These are phyloP conservation scores for Ornithorhynchus anatinus DNA, from an alignment of 2,113 vertebrate genomes.

Conservation along the genomic window DNA sequence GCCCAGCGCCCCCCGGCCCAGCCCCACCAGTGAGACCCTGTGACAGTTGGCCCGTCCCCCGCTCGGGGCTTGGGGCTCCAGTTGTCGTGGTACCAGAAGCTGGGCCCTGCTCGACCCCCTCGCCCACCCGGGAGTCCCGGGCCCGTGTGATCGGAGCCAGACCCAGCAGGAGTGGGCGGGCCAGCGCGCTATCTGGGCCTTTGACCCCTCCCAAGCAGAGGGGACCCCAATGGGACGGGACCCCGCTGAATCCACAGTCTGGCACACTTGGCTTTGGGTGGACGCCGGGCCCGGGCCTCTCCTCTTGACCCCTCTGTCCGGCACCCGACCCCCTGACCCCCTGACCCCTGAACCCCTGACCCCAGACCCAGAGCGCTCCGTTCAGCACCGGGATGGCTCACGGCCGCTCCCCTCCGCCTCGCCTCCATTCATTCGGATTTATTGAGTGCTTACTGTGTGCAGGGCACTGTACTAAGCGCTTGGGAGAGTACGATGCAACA, in stretches of 20 bases:
- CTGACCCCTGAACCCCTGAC: neutral
- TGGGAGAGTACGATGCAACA: too few relatives aligned
- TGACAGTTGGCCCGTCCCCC: neutral
- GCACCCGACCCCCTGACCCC: neutral
- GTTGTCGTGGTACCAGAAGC: rapidly evolving
- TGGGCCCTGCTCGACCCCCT: rapidly evolving
- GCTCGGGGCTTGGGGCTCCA: neutral
- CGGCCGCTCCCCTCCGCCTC: too few relatives aligned
- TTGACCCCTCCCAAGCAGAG: neutral
- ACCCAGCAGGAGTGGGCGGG: neutral
- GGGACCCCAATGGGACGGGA: neutral
- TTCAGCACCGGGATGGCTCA: neutral
- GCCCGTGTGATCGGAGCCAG: neutral
- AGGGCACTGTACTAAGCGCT: too few relatives aligned
- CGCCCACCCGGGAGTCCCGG: neutral
- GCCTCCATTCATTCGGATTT: too few relatives aligned
- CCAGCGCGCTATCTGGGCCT: neutral
- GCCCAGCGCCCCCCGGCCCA: neutral
- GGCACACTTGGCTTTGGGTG: neutral
- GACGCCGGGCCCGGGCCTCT: neutral
- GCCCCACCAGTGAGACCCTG: neutral
- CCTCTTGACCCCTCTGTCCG: neutral
- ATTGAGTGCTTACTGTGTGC: too few relatives aligned
- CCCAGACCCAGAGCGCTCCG: conserved; percentile 6
- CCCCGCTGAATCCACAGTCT: neutral